Percentiles rank a stretch among this genome's conserved stretches.
phyloP scores from a whole-genome alignment of 2,888 invertebrate species.

The Meghimatium bilineatum region DNA sequence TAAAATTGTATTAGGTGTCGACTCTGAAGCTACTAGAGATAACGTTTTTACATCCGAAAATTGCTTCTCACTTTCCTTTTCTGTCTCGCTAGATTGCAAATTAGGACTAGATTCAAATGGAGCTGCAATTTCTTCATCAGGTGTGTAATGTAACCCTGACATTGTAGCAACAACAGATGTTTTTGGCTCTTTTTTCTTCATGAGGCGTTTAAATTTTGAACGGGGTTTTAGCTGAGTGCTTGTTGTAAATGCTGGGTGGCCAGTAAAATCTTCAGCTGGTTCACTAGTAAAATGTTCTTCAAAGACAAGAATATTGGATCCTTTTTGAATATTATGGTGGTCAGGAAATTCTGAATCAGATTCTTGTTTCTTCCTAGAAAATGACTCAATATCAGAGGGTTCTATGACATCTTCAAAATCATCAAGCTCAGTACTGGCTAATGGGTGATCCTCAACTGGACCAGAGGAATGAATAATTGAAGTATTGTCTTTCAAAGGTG shows the following conservation, averaged over 20 bases:
- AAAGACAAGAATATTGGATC: slow-evolving; percentile 39
- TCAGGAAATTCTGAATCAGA: slow-evolving; percentile 12
- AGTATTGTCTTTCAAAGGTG: slow-evolving; percentile 44
- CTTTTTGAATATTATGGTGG: slow-evolving; percentile 2
- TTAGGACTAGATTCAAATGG: background rate
- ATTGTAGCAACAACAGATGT: slow-evolving; percentile 49
- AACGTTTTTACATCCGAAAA: background rate
- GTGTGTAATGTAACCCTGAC: slow-evolving; percentile 46
- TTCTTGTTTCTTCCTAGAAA: background rate
- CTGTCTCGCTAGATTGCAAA: background rate
- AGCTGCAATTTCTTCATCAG: slow-evolving; percentile 38
- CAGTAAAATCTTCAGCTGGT: slow-evolving; percentile 48
- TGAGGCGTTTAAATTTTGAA: slow-evolving; percentile 47
- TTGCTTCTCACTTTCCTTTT: background rate
- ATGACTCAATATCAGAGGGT: slow-evolving; percentile 19
- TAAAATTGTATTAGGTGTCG: slow-evolving; percentile 16
- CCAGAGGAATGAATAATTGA: slow-evolving; percentile 43
- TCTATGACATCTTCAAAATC: slow-evolving; percentile 45
- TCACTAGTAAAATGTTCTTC: slow-evolving; percentile 50
- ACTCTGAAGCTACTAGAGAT: background rate
- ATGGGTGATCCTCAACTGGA: slow-evolving; percentile 40
- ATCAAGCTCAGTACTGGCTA: slow-evolving; percentile 36
- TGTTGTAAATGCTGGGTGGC: slow-evolving; percentile 37
- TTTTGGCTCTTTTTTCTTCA: slow-evolving; percentile 45
- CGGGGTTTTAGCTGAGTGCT: slow-evolving; percentile 43